These are phyloP conservation scores for Hyalella azteca DNA, from an alignment of 2,888 invertebrate genomes.

Conservation along the genomic window DNA sequence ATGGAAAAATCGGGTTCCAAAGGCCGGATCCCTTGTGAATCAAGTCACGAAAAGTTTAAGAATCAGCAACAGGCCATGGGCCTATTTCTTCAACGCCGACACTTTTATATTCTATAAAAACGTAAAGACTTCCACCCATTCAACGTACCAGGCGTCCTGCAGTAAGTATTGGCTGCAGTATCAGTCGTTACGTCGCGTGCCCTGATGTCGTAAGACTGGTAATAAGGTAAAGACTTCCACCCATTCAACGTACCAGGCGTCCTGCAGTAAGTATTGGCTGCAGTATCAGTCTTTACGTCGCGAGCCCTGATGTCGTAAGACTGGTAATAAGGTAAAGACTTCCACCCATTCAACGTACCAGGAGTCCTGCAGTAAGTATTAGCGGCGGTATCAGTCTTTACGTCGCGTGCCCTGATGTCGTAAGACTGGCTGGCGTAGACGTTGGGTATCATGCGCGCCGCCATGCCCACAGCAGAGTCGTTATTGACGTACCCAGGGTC, in stretches of 20 bases:
- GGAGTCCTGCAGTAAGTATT: constrained; percentile 77
- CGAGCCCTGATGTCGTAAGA: constrained; percentile 66
- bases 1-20: too few species aligned
- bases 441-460: constrained; percentile 39
- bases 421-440: constrained; percentile 63
- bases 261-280: constrained; percentile 74
- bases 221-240: too few species aligned
- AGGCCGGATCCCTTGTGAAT: too few species aligned
- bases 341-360: constrained; percentile 66
- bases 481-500: constrained; percentile 47
- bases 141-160: constrained; percentile 72
- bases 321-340: too few species aligned
- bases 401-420: constrained; percentile 65
- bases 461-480: constrained; percentile 3
- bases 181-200: constrained; percentile 70
- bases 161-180: constrained; percentile 73
- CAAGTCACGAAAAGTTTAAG: too few species aligned
- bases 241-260: constrained; percentile 71
- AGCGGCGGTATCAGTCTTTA: constrained; percentile 72
- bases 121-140: too few species aligned
- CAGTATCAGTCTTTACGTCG: constrained; percentile 71
- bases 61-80: too few species aligned
- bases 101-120: too few species aligned
- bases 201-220: constrained; percentile 66
- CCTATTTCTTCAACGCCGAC: too few species aligned